A percentile compares a stretch with the other conserved stretches of the same genome.
Conservation (phyloP, 2,888 invertebrate genomes). For the Athripsodes cinereus region DNA sequence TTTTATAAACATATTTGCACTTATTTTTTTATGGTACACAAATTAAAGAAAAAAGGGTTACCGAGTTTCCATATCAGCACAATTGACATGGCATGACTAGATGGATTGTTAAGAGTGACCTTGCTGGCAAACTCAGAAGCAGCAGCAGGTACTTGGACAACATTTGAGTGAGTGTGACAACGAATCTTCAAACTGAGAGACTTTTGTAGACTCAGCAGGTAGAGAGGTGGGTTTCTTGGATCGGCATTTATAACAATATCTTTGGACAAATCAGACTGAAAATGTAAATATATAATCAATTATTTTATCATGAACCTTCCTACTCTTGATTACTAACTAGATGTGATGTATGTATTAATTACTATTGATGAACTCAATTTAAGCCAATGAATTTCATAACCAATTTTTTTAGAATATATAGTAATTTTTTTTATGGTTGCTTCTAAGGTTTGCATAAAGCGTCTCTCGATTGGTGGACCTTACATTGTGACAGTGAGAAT, state of each 20-base stretch:
- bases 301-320: too few species aligned
- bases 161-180: conserved; percentile 60
- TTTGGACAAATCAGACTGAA: conserved; percentile 41
- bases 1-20: background rate
- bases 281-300: conserved; percentile 23
- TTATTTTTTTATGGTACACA: background rate
- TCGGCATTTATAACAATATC: conserved; percentile 63
- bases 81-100: conserved; percentile 46
- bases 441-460: too few species aligned
- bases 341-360: too few species aligned
- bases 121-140: conserved; percentile 31
- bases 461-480: too few species aligned
- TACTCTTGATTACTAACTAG: too few species aligned
- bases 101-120: conserved; percentile 28
- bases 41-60: conserved; percentile 32
- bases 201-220: conserved; percentile 54
- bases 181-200: conserved; percentile 44
- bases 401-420: too few species aligned
- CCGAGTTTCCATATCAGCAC: conserved; percentile 74
- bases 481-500: too few species aligned
- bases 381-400: too few species aligned
- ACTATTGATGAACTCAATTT: too few species aligned
- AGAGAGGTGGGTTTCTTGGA: conserved; percentile 62
- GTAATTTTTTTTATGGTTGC: too few species aligned
- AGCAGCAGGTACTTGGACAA: conserved; percentile 37